These are phyloP conservation scores for Onychomys leucogaster DNA, from an alignment of 2,797 vertebrate species.

Conservation along the genomic window DNA sequence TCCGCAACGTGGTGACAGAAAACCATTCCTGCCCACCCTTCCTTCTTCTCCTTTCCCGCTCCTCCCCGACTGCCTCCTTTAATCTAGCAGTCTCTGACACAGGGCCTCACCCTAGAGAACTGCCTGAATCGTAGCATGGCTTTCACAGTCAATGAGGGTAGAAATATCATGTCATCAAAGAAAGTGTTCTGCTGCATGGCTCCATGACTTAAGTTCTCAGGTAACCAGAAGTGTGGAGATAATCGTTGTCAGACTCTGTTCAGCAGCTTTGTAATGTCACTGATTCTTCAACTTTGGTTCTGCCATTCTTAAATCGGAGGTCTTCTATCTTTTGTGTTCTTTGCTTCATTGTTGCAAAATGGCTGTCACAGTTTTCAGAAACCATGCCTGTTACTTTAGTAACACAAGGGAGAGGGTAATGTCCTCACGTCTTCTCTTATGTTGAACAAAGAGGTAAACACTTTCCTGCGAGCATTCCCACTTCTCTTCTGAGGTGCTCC, in stretches of 20 bases:
- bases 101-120: neutral
- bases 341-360: neutral
- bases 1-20: neutral
- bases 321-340: neutral
- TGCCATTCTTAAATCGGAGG: neutral
- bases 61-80: neutral
- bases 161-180: slow-evolving; percentile 5
- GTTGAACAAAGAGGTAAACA: neutral
- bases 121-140: neutral
- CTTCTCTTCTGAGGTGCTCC: neutral
- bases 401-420: neutral
- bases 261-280: neutral
- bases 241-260: neutral
- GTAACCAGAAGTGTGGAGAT: neutral
- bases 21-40: neutral
- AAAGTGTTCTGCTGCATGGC: neutral
- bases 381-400: neutral
- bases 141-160: neutral
- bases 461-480: neutral
- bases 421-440: neutral
- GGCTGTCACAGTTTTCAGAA: neutral
- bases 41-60: neutral
- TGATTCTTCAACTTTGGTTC: neutral
- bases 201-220: neutral
- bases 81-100: neutral